A percentile compares a stretch with the other conserved stretches of the same genome.
phyloP scores from a whole-genome alignment of 2,113 vertebrate genomes.

The Mus spicilegus region DNA sequence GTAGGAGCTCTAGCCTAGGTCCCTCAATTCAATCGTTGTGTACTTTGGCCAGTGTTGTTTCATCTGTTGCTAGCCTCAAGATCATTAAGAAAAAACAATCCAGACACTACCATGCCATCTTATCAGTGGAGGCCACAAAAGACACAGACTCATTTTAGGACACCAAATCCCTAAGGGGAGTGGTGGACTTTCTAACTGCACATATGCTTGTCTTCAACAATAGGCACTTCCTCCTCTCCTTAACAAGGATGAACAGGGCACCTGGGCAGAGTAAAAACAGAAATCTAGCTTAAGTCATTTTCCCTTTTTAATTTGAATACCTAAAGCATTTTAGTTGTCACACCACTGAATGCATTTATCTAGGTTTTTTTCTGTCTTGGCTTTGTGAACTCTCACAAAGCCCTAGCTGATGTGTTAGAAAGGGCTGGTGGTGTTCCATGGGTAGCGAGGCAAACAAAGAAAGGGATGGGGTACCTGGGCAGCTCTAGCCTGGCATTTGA shows the following conservation, averaged over 20 bases:
- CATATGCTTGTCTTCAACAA: not conserved
- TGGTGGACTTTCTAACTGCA: not conserved
- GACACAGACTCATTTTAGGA: not conserved
- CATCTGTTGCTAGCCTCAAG: not conserved
- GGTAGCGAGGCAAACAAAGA: not conserved
- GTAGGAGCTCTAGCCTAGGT: not conserved
- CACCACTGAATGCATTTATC: not conserved
- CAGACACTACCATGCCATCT: not conserved
- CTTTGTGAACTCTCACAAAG: not conserved
- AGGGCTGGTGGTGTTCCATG: not conserved
- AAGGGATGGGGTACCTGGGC: not conserved
- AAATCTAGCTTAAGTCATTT: not conserved
- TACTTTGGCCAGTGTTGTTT: not conserved
- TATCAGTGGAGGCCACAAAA: conserved; percentile 1
- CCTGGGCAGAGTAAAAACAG: not conserved
- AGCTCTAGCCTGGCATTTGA: not conserved
- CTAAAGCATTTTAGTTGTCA: not conserved
- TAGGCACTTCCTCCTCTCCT: too few relatives aligned
- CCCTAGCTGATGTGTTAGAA: not conserved
- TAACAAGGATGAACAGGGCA: not conserved
- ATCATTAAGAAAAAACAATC: not conserved
- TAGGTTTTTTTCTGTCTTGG: not conserved
- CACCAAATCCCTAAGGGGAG: not conserved
- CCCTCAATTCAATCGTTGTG: not conserved
- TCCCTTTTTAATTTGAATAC: not conserved